These are phyloP conservation scores for Notospermus geniculatus DNA, from an alignment of 1,140 invertebrate genomes.

Conservation along the genomic window DNA sequence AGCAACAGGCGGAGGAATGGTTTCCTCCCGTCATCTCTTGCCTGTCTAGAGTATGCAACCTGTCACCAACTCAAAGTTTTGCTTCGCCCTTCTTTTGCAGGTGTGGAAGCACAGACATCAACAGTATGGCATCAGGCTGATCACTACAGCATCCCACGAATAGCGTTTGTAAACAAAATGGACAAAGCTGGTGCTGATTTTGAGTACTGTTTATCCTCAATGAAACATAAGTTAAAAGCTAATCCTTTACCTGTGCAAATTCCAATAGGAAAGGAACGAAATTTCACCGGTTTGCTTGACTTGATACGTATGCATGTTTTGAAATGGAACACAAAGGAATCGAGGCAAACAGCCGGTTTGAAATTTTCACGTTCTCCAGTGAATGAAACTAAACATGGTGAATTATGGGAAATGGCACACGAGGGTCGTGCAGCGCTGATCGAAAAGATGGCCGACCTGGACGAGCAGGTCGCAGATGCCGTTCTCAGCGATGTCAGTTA, in stretches of 20 bases:
- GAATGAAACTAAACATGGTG: slow-evolving; percentile 51
- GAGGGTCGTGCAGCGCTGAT: slow-evolving; percentile 65
- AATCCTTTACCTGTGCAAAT: slow-evolving; percentile 72
- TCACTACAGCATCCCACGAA: slow-evolving; percentile 77
- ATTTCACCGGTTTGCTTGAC: slow-evolving; percentile 72
- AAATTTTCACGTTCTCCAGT: slow-evolving; percentile 27
- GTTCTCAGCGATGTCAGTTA: slow-evolving; percentile 75
- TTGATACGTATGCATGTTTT: slow-evolving; percentile 71
- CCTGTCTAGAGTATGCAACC: too few species aligned
- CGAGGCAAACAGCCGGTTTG: slow-evolving; percentile 30
- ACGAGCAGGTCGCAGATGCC: slow-evolving; percentile 75
- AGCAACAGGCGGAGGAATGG: too few species aligned
- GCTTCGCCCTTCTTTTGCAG: slow-evolving; percentile 51
- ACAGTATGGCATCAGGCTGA: slow-evolving; percentile 95
- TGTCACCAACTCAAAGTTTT: background rate
- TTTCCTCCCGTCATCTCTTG: too few species aligned
- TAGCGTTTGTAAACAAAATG: slow-evolving; percentile 97
- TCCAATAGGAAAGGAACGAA: slow-evolving; percentile 64
- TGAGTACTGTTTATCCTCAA: slow-evolving; percentile 68
- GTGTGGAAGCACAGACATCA: slow-evolving; percentile 94
- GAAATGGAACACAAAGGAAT: slow-evolving; percentile 57
- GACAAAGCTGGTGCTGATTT: slow-evolving; percentile 80
- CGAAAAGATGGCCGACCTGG: slow-evolving; percentile 74
- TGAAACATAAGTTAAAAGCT: slow-evolving; percentile 73
- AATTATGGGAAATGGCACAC: slow-evolving; percentile 59